Base-by-base conservation (phyloP, 1,140 invertebrate genomes). In the Mactra quadrangularis region DNA sequence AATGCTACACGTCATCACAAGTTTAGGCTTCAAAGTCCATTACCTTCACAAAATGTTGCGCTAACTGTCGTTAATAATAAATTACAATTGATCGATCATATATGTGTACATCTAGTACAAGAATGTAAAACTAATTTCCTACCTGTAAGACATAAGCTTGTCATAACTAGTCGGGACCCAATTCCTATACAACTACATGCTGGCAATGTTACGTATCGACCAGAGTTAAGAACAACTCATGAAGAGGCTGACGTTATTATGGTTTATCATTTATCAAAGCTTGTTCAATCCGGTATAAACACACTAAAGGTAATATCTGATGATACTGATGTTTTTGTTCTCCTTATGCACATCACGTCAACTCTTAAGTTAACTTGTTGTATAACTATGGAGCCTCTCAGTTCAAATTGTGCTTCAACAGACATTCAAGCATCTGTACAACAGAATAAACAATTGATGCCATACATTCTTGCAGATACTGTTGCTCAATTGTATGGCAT, bases 171-270 rank as follows among this genome's bases (percentile, higher is more conserved):
- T 22, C n/a, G 57, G 27, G 2, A 59, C 17, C 19, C 19, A 17
- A 25, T 6, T 25, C 13, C 57, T 25, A 13, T 22, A 17, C 17
- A 59, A 59, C 17, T n/a, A n/a, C 17, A 59, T 33, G 27, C 17
- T 15, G 57, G 57, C 15, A 15, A n/a, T n/a, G n/a, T 59, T 22
- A 59, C 27, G 13, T 3, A 59, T 15, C 19, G 0, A 59, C 29
- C 15, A 1, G 25, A 59, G 15, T 3, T 59, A 25, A 17, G 15
- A 1, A 59, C 57, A 59, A 25, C 11, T 59, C 57, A 59, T 59
- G 57, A 59, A 59, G 57, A 59, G 29, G 57, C 57, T 25, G 57
- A 59, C 57, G 27, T n/a, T 17, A 59, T 59, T 15, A n/a, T 29
- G 17, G 57, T 59, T 15, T 25, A 59, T 15, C 0, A 59, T 15